Conservation (phyloP, 2,888 invertebrate species). For the Andrena dorsata region DNA sequence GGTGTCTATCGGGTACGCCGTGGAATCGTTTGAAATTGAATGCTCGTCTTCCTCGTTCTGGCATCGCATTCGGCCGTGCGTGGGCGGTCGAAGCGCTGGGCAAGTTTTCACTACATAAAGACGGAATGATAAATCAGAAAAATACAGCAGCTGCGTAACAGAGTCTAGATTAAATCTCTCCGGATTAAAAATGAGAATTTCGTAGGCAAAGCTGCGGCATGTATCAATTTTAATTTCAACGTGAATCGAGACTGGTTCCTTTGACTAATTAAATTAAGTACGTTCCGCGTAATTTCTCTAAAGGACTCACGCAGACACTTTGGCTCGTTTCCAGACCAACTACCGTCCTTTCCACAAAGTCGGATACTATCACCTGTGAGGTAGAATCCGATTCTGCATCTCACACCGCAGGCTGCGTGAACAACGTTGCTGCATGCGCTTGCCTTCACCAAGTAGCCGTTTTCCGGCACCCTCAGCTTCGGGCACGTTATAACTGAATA, state of each 20-base stretch:
- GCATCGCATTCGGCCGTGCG: slow-evolving; percentile 87
- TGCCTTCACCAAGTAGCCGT: slow-evolving; percentile 89
- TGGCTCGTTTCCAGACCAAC: slow-evolving; percentile 89
- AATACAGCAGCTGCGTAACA: too few species aligned
- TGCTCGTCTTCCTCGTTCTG: slow-evolving; percentile 84
- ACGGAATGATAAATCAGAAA: background rate
- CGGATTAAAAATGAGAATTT: background rate
- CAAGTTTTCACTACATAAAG: slow-evolving; percentile 88
- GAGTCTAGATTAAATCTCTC: background rate
- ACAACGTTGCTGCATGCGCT: slow-evolving; percentile 88
- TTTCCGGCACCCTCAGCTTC: slow-evolving; percentile 87
- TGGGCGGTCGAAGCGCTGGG: slow-evolving; percentile 86
- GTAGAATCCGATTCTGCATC: slow-evolving; percentile 89
- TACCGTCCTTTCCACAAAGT: slow-evolving; percentile 88
- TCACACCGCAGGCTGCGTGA: slow-evolving; percentile 90
- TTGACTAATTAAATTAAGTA: background rate
- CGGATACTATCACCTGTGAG: slow-evolving; percentile 86
- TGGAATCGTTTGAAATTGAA: slow-evolving; percentile 77
- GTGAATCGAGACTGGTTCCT: too few species aligned
- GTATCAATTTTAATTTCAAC: too few species aligned
- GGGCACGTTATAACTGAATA: slow-evolving; percentile 87
- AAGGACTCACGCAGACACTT: slow-evolving; percentile 87
- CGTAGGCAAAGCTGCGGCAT: background rate
- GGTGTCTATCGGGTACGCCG: slow-evolving; percentile 87
- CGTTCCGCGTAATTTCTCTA: slow-evolving; percentile 77